Conservation (phyloP, 2,113 vertebrate genomes). For the Acanthisitta chloris region DNA sequence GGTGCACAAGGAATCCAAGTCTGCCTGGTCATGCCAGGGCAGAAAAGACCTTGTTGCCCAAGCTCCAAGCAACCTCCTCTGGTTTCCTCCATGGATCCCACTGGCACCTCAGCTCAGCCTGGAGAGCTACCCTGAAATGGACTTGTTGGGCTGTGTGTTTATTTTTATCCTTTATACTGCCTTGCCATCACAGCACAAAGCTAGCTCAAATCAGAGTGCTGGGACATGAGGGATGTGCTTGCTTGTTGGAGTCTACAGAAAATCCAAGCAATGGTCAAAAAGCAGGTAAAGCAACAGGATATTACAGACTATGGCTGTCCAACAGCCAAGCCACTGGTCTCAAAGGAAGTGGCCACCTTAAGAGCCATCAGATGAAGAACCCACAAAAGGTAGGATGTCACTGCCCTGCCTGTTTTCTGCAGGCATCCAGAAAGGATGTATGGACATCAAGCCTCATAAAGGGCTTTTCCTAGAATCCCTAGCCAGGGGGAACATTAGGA, state of each 20-base stretch:
- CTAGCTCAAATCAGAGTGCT: neutral
- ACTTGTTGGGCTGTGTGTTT: neutral
- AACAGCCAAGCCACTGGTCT: neutral
- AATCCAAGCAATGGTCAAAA: neutral
- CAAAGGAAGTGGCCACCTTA: neutral
- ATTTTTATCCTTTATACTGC: neutral
- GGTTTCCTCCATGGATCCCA: neutral
- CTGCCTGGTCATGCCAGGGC: neutral
- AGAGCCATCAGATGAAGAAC: neutral
- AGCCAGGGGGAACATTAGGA: neutral
- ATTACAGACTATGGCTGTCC: neutral
- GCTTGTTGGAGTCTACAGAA: neutral
- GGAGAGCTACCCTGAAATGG: neutral
- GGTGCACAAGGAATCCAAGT: neutral
- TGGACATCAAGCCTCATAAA: neutral
- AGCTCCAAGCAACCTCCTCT: neutral
- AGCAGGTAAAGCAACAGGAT: neutral
- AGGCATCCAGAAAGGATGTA: neutral
- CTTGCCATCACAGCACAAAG: neutral
- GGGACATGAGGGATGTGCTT: neutral
- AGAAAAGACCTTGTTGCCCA: neutral
- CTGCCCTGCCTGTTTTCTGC: neutral
- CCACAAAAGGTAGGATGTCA: neutral
- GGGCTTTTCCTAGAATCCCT: neutral
- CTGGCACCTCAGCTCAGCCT: neutral